Conservation (phyloP, 2,113 vertebrate species). For the Pipra filicauda region DNA sequence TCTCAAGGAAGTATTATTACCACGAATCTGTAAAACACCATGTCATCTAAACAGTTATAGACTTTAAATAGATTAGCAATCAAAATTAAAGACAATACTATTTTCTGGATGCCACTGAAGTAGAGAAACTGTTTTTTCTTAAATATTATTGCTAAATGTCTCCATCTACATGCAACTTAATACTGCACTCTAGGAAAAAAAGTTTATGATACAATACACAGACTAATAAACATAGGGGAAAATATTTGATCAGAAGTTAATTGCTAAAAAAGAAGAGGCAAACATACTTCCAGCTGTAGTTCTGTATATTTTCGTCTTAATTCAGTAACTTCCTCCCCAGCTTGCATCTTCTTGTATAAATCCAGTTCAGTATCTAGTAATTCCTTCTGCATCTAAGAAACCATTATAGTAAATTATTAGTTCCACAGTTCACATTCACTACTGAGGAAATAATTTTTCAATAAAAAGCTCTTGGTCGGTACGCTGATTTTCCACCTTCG, state of each 20-base stretch:
- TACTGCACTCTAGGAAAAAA: not conserved
- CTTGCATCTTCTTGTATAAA: slow-evolving; percentile 94
- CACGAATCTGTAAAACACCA: not conserved
- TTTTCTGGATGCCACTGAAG: not conserved
- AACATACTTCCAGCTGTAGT: slow-evolving; percentile 91
- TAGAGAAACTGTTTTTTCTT: not conserved
- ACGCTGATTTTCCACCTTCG: not conserved
- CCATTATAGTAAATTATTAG: slow-evolving; percentile 4
- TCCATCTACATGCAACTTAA: not conserved
- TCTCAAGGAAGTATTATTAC: not conserved
- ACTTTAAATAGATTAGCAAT: not conserved
- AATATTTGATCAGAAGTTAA: not conserved
- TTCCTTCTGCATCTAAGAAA: slow-evolving; percentile 91
- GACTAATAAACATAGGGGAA: not conserved
- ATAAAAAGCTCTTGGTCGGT: not conserved
- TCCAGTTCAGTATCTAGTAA: slow-evolving; percentile 95
- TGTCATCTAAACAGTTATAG: not conserved
- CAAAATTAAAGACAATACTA: not conserved
- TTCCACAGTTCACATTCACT: not conserved
- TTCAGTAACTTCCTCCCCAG: slow-evolving; percentile 94
- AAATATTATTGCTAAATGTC: not conserved
- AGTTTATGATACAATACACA: not conserved
- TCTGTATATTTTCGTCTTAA: slow-evolving; percentile 91
- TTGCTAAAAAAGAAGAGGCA: slow-evolving; percentile 8
- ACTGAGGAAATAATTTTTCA: not conserved